phyloP scores from a whole-genome alignment of 2,888 invertebrate genomes.

The Pegoplata infirma region DNA sequence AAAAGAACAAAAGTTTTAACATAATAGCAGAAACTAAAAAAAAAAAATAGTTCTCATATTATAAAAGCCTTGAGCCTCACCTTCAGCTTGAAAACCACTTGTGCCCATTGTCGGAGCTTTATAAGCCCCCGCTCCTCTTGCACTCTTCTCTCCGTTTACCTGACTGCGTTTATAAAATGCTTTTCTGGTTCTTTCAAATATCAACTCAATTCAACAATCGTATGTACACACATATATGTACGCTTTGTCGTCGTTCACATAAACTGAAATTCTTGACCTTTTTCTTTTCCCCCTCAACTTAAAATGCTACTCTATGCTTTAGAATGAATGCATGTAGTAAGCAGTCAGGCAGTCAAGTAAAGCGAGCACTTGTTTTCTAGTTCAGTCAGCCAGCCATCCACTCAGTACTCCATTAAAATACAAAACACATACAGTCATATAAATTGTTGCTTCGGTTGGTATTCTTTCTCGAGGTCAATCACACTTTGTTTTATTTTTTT shows the following conservation, averaged over 20 bases:
- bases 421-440: constrained; percentile 27
- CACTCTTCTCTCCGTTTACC: constrained; percentile 11
- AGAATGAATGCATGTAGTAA: not conserved
- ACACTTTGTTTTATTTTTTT: constrained; percentile 47
- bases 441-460: constrained; percentile 60
- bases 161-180: no score
- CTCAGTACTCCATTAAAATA: constrained; percentile 54
- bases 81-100: constrained; percentile 74
- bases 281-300: constrained; percentile 49
- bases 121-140: constrained; percentile 16
- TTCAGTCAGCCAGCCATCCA: constrained; percentile 49
- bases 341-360: constrained; percentile 47
- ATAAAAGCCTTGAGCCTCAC: constrained; percentile 65
- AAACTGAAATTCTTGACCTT: constrained; percentile 61
- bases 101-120: constrained; percentile 64
- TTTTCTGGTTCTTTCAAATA: constrained; percentile 48
- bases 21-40: constrained; percentile 22
- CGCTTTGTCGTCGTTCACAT: not conserved
- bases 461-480: constrained; percentile 61
- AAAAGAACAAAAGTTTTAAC: constrained; percentile 13
- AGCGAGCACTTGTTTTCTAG: constrained; percentile 61
- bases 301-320: constrained; percentile 8
- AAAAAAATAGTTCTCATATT: constrained; percentile 28
- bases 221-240: not conserved
- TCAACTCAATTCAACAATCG: constrained; percentile 21